Evolutionary conservation across 92 coral and sea anemone species (phyloP), one percentile per base, ranked within the genome.

Genomic region (Parazoanthus darwini): DNA sequence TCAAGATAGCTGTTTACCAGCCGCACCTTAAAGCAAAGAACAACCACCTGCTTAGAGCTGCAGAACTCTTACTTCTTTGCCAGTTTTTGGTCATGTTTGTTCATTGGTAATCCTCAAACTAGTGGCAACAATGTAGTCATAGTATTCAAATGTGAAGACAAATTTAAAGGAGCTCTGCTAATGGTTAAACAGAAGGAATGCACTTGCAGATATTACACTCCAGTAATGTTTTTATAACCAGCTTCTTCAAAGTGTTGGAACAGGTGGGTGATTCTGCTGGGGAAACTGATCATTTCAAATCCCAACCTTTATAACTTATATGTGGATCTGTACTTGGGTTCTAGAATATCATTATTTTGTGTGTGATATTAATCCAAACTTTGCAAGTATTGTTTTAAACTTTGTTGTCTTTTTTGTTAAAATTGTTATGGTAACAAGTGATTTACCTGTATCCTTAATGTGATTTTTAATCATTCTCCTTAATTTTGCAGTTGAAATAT

Each of bases 181-280:
- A 54, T 54, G 59, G 58, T 43, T 71, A 44, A 35, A 36, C 71
- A 5, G 18, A 22, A 66, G 50, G 79, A 73, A 84, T 84, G 79
- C 79, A 84, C 79, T 44, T 84, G 68, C 87, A 84, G 79, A 84
- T 84, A n/a, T 65, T 84, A 1, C 79, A 46, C 37, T 84, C 87
- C 11, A 72, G 87, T 84, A 71, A 84, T 71, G 33, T 84, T 43
- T 84, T 70, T 51, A 56, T 84, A 20, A 72, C 87, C 7, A 84
- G 87, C 43, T 84, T 84, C 79, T 84, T 84, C 66, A 71, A 72
- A 54, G 87, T 84, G 13, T 29, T 84, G 16, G 87, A 84, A 37
- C 87, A 70, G 87, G 87, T 84, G 26, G 65, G 79, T 16, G n/a
- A 48, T 11, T 36, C 3, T 54, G 14, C n/a, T 5, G 20, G 14